phyloP scores from a whole-genome alignment of 2,888 invertebrate genomes.

The Loripinus fragilis region DNA sequence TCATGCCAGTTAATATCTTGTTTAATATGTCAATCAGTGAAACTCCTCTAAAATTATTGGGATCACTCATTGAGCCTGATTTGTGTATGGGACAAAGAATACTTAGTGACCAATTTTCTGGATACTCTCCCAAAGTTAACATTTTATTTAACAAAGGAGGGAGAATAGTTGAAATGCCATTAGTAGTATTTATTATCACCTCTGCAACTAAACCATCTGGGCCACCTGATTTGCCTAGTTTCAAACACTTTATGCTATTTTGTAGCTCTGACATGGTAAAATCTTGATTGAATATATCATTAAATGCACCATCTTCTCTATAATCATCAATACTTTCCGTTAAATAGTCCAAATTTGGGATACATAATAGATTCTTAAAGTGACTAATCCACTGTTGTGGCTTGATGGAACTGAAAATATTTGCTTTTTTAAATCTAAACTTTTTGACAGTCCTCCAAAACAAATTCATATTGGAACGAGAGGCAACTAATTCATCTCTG shows the following conservation, averaged over 20 bases:
- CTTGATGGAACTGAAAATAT: not conserved
- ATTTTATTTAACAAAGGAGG: not conserved
- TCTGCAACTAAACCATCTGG: not conserved
- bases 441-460: constrained; percentile 1
- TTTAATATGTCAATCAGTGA: constrained; percentile 2
- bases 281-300: not conserved
- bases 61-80: not conserved
- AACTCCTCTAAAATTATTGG: not conserved
- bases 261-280: constrained; percentile 2
- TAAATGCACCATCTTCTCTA: not conserved
- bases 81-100: not conserved
- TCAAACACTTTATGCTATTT: not conserved
- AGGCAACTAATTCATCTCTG: not conserved
- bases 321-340: not conserved
- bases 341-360: not conserved
- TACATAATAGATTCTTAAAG: not conserved
- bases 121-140: not conserved
- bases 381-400: not conserved
- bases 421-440: not conserved
- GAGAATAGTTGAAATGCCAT: not conserved
- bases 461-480: not conserved
- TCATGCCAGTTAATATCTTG: constrained; percentile 10
- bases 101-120: not conserved
- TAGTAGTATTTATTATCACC: not conserved
- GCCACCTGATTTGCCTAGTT: not conserved